Conservation (phyloP, 1,140 invertebrate species). For the Zaprionus africanus region DNA sequence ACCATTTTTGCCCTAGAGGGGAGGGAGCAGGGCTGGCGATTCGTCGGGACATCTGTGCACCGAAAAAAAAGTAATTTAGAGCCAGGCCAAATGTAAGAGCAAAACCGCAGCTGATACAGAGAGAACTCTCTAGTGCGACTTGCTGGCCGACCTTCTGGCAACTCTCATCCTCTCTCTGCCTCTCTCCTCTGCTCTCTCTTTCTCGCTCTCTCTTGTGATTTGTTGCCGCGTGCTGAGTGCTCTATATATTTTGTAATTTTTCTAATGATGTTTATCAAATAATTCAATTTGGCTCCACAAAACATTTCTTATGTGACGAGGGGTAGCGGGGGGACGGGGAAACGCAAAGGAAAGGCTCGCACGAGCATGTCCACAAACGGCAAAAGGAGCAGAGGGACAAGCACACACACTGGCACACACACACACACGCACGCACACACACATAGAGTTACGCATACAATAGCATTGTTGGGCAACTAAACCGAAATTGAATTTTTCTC, state of each 20-base stretch:
- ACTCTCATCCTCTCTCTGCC: background rate
- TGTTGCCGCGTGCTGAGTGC: conserved; percentile 36
- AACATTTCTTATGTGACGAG: conserved; percentile 75
- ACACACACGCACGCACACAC: conserved; percentile 25
- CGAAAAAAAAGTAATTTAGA: conserved; percentile 75
- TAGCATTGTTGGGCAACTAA: conserved; percentile 80
- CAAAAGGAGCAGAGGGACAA: conserved; percentile 35
- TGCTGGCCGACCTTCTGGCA: background rate
- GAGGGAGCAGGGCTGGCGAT: background rate
- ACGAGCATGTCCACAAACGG: conserved; percentile 34
- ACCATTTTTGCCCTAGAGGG: background rate
- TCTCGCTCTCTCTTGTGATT: conserved; percentile 21
- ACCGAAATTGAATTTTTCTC: conserved; percentile 83
- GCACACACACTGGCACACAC: conserved; percentile 17
- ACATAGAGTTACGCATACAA: conserved; percentile 30
- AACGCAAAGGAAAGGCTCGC: conserved; percentile 37
- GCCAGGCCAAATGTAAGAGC: conserved; percentile 57
- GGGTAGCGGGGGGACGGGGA: conserved; percentile 3
- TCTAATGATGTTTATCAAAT: conserved; percentile 83
- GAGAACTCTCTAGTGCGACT: conserved; percentile 3
- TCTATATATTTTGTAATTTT: conserved; percentile 80
- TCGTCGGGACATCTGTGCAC: conserved; percentile 60
- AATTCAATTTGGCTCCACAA: conserved; percentile 82
- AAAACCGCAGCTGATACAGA: conserved; percentile 55
- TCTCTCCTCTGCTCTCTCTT: background rate